phyloP scores from a whole-genome alignment of 2,113 vertebrate species.

The Gallinago paraguaiae region DNA sequence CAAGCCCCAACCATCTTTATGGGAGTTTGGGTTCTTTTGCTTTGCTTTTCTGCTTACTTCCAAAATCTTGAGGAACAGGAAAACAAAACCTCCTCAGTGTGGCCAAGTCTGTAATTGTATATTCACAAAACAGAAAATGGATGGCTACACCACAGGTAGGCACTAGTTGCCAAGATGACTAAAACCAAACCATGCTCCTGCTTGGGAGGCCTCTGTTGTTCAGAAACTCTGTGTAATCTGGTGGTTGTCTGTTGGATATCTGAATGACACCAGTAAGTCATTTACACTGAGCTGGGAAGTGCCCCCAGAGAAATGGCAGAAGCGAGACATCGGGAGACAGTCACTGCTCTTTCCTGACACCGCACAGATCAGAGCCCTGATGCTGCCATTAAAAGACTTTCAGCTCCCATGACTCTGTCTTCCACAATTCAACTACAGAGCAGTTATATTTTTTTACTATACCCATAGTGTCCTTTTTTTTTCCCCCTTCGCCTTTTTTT shows the following conservation, averaged over 20 bases:
- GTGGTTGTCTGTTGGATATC: background rate
- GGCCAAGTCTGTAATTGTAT: background rate
- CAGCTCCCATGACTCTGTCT: background rate
- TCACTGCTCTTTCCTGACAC: background rate
- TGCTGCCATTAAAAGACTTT: background rate
- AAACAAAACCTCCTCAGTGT: background rate
- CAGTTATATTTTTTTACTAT: background rate
- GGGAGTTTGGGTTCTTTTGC: background rate
- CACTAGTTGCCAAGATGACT: background rate
- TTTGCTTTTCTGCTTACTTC: background rate
- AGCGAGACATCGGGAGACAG: background rate
- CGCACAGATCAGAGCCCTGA: fast-evolving
- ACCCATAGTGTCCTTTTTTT: fast-evolving
- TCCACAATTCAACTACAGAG: background rate
- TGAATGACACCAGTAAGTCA: background rate
- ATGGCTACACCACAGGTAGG: background rate
- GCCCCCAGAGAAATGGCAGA: fast-evolving
- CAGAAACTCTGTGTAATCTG: background rate
- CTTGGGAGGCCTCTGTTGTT: fast-evolving
- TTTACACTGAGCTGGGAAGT: background rate
- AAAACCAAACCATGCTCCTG: background rate
- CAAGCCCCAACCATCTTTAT: fast-evolving
- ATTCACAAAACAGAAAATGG: background rate
- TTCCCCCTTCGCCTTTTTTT: background rate
- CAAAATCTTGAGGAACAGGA: background rate